phyloP scores from a whole-genome alignment of 2,113 vertebrate species.

The Gallinago jamesoni region DNA sequence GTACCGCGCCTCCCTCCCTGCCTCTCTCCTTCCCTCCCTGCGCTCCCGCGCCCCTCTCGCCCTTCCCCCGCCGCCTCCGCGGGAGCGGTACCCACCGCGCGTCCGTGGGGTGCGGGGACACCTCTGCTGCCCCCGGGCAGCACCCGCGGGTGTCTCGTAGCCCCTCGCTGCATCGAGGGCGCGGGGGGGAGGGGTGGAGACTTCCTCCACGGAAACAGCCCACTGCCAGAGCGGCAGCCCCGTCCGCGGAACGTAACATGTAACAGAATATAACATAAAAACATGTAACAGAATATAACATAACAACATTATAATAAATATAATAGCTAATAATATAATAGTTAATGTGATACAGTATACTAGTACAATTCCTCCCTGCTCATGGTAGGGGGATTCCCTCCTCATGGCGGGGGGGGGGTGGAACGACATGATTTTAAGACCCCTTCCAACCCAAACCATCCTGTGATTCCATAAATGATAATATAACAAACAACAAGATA shows the following conservation, averaged over 20 bases:
- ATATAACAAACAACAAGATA: not conserved
- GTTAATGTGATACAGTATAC: too few relatives aligned
- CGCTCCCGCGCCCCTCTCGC: not conserved
- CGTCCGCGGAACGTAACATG: fast-evolving
- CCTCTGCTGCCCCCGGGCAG: not conserved
- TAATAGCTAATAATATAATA: not conserved
- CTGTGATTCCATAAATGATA: too few relatives aligned
- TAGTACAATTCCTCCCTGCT: too few relatives aligned
- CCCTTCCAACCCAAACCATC: too few relatives aligned
- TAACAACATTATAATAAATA: not conserved
- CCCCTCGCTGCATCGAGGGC: not conserved
- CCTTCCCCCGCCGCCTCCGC: too few relatives aligned
- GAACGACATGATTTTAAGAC: too few relatives aligned
- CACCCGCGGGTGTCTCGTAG: not conserved
- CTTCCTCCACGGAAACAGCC: not conserved
- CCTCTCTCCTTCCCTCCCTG: not conserved
- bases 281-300: not conserved
- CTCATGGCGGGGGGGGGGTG: too few relatives aligned
- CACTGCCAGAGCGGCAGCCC: not conserved
- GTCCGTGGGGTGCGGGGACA: not conserved
- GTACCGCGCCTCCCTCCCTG: not conserved
- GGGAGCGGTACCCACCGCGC: not conserved
- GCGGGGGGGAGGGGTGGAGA: not conserved
- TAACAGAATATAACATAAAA: not conserved
- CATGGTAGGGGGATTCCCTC: too few relatives aligned